Percentiles rank a stretch among this genome's conserved stretches.
phyloP scores from a whole-genome alignment of 2,797 vertebrate species.

The Schizopygopsis pylzovi region DNA sequence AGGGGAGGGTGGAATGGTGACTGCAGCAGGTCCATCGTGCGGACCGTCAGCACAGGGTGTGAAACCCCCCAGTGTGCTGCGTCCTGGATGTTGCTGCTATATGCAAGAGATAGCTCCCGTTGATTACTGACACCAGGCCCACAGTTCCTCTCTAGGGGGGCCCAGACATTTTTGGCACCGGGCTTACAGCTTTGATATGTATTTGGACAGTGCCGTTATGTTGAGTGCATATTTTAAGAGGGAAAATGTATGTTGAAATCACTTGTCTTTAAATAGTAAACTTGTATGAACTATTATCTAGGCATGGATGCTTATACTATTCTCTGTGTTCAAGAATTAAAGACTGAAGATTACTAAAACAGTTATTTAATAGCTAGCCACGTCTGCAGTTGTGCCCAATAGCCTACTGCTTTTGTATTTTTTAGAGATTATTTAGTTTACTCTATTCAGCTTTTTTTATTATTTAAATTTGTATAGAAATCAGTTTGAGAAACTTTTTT shows the following conservation, averaged over 20 bases:
- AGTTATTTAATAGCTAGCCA: not conserved
- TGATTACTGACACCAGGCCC: no score
- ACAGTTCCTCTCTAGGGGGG: no score
- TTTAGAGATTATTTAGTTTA: not conserved
- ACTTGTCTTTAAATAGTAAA: not conserved
- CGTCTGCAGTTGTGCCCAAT: not conserved
- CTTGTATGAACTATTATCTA: not conserved
- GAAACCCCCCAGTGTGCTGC: no score
- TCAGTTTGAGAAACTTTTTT: not conserved
- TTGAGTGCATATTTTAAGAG: not conserved
- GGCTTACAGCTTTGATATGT: no score
- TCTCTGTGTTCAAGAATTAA: not conserved
- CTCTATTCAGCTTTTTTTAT: not conserved
- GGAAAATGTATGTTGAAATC: not conserved
- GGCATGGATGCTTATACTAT: not conserved
- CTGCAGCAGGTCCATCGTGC: no score
- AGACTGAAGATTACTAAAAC: not conserved
- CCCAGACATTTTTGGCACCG: no score
- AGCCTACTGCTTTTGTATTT: not conserved
- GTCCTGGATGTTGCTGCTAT: no score
- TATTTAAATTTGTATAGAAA: not conserved
- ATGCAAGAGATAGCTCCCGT: no score
- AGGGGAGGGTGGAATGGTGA: no score
- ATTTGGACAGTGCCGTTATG: not conserved
- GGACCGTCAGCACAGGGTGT: no score